Percentiles rank a stretch among this genome's conserved stretches.
Evolutionary conservation across 2,797 vertebrate species (phyloP).

Genomic region (Sebastolobus altivelis): DNA sequence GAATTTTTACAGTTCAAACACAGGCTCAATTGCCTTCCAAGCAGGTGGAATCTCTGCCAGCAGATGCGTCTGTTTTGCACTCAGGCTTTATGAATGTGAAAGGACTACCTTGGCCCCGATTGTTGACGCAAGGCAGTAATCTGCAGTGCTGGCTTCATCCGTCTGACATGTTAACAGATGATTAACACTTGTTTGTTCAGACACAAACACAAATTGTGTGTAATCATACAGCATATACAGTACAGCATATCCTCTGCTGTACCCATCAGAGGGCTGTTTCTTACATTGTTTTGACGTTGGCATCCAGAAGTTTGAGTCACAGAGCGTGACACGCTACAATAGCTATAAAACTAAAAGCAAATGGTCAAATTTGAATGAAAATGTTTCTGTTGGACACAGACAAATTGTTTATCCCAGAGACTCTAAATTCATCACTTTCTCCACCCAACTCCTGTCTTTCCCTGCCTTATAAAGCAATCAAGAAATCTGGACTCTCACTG

Average conservation of each 20-base stretch:
- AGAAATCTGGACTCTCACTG: conserved; percentile 26
- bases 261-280: not conserved
- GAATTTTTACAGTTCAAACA: conserved; percentile 75
- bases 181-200: conserved; percentile 51
- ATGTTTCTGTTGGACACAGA: conserved; percentile 19
- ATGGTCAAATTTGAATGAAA: conserved; percentile 8
- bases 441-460: not conserved
- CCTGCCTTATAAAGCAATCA: conserved; percentile 41
- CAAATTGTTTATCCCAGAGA: conserved; percentile 45
- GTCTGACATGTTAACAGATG: conserved; percentile 56
- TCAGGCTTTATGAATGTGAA: conserved; percentile 41
- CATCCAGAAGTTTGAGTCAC: conserved; percentile 1
- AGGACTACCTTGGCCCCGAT: conserved; percentile 41
- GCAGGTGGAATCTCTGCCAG: conserved; percentile 63
- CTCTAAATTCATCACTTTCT: conserved; percentile 21
- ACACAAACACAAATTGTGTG: conserved; percentile 36
- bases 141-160: conserved; percentile 42
- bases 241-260: not conserved
- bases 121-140: conserved; percentile 43
- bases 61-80: conserved; percentile 52
- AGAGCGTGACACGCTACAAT: not conserved
- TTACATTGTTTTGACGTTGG: conserved; percentile 10
- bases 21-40: conserved; percentile 39
- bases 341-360: conserved; percentile 2
- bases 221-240: conserved; percentile 33